These are phyloP conservation scores for Hyla sarda DNA, from an alignment of 2,113 vertebrate species.

Conservation along the genomic window DNA sequence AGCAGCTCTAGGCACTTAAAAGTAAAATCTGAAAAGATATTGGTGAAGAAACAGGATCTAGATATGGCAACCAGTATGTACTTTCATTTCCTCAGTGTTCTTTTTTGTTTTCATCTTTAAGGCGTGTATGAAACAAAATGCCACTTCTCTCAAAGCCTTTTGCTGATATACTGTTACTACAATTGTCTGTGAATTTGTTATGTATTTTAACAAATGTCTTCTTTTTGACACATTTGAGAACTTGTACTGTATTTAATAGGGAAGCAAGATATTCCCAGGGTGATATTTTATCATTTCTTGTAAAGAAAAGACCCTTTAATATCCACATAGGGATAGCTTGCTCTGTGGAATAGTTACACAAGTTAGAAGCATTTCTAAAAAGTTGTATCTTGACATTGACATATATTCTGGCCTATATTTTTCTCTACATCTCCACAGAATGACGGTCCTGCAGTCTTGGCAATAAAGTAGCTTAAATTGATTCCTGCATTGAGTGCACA, in stretches of 20 bases:
- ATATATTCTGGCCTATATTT: conserved; percentile 16
- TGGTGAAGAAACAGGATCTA: not conserved
- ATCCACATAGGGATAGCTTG: not conserved
- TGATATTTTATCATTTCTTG: conserved; percentile 16
- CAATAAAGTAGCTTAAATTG: conserved; percentile 22
- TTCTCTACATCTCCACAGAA: not conserved
- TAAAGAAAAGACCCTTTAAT: conserved; percentile 1
- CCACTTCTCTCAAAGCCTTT: not conserved
- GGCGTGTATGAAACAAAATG: not conserved
- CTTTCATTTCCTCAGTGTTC: not conserved
- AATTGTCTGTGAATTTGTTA: not conserved
- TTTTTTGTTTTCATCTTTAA: not conserved
- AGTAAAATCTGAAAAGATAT: not conserved
- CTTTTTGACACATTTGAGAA: conserved; percentile 4
- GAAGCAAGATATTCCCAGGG: not conserved
- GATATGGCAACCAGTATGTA: not conserved
- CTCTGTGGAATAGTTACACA: not conserved
- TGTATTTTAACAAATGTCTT: not conserved
- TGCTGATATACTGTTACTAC: not conserved
- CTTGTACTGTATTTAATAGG: not conserved
- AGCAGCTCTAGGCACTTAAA: not conserved
- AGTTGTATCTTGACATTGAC: conserved; percentile 20
- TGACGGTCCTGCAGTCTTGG: conserved; percentile 3
- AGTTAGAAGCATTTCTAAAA: conserved; percentile 15
- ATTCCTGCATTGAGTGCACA: conserved; percentile 5